These are phyloP conservation scores for Urophycis tenuis DNA, from an alignment of 2,797 vertebrate genomes.

Conservation along the genomic window DNA sequence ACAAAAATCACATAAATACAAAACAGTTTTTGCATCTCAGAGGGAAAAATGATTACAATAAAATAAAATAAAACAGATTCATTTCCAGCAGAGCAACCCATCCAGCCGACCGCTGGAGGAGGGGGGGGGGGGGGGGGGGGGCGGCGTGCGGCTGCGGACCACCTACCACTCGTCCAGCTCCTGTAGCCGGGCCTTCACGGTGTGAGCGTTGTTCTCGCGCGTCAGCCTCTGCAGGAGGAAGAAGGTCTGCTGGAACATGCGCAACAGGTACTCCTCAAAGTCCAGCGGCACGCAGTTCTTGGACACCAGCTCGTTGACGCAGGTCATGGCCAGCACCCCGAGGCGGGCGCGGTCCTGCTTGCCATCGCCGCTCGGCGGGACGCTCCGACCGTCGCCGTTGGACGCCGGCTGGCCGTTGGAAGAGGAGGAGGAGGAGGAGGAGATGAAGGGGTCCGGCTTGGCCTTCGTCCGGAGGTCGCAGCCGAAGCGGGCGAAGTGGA, in stretches of 20 bases:
- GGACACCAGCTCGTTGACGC: slow-evolving; percentile 97
- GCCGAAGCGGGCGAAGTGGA: slow-evolving; percentile 95
- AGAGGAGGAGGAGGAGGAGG: slow-evolving; percentile 51
- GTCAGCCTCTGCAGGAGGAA: slow-evolving; percentile 95
- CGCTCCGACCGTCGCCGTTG: slow-evolving; percentile 61
- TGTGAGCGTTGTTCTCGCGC: slow-evolving; percentile 85
- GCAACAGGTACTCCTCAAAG: slow-evolving; percentile 95
- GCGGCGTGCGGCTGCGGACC: too few relatives aligned
- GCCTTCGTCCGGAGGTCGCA: slow-evolving; percentile 78
- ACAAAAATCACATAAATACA: too few relatives aligned
- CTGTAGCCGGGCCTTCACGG: slow-evolving; percentile 87
- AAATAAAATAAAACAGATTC: not conserved
- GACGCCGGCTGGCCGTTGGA: slow-evolving; percentile 61
- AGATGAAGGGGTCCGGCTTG: slow-evolving; percentile 60
- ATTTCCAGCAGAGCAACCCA: not conserved
- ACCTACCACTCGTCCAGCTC: slow-evolving; percentile 95
- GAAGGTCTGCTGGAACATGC: slow-evolving; percentile 99
- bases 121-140: too few relatives aligned
- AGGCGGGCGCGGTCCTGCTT: slow-evolving; percentile 81
- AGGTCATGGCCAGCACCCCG: slow-evolving; percentile 93
- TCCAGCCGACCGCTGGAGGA: too few relatives aligned
- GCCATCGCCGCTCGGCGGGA: slow-evolving; percentile 47
- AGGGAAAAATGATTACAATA: not conserved
- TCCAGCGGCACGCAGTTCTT: slow-evolving; percentile 99
- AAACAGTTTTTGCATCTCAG: not conserved